These are phyloP conservation scores for Oxyteleia sp. DNA, from an alignment of 2,888 invertebrate genomes.

Conservation along the genomic window DNA sequence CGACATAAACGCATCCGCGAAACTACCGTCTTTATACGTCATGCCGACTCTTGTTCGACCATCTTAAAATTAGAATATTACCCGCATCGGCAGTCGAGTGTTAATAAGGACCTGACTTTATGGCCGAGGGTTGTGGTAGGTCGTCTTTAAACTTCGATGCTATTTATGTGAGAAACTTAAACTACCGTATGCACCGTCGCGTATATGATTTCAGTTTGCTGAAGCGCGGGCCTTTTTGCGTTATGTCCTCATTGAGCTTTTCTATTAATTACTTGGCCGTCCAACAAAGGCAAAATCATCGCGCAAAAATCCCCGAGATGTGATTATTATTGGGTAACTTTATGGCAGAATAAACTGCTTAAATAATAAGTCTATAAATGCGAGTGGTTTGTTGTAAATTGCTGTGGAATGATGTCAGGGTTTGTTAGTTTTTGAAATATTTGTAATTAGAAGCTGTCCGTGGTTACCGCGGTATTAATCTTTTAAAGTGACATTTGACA, in stretches of 20 bases:
- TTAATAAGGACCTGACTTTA: constrained; percentile 73
- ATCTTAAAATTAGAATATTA: constrained; percentile 73
- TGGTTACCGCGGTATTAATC: constrained; percentile 4
- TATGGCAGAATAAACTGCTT: constrained; percentile 51
- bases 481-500: constrained; percentile 12
- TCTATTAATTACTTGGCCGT: constrained; percentile 53
- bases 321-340: constrained; percentile 26
- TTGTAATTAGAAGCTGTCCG: constrained; percentile 17
- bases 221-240: constrained; percentile 17
- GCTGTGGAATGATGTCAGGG: neutral
- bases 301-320: constrained; percentile 14
- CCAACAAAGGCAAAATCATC: constrained; percentile 31
- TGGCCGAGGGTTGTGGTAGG: constrained; percentile 65
- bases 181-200: constrained; percentile 60
- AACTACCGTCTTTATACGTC: constrained; percentile 69
- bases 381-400: constrained; percentile 26
- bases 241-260: constrained; percentile 27
- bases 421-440: constrained; percentile 24
- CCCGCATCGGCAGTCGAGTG: constrained; percentile 69
- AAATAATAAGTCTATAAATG: constrained; percentile 52
- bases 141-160: constrained; percentile 57
- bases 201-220: constrained; percentile 45
- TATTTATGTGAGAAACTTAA: constrained; percentile 70
- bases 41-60: constrained; percentile 49
- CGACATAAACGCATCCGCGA: constrained; percentile 58